Evolutionary conservation across 2,797 vertebrate genomes (phyloP), one percentile per base, ranked within the genome.

Genomic region (Morus bassanus): DNA sequence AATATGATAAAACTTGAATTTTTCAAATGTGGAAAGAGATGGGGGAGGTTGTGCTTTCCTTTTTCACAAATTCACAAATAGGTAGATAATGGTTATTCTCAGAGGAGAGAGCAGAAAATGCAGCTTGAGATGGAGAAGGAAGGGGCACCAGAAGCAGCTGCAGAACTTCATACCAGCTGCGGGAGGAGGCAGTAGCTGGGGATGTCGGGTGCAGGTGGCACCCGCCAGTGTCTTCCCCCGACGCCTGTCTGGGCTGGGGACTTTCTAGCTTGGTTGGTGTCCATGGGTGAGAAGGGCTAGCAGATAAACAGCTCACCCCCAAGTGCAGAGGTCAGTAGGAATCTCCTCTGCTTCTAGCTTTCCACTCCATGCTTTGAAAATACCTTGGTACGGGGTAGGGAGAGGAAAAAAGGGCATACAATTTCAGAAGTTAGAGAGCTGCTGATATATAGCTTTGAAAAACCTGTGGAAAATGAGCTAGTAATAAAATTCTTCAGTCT

Each of bases 191-290:
- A 10, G 31, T 14, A 35, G 37, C 37, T 37, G 61, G n/a, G 30
- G 19, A 12, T 18, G 27, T 7, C 60, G 61, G 14, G 35, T 65
- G 41, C 45, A 9, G 33, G 24, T 39, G 57, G 19, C 45, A 39
- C n/a, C 31, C 3, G 0, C n/a, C 61, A 3, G 27, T 10, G 6
- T 46, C 50, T 35, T 77, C 23, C 13, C 18, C 12, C 8, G 30
- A 0, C 0, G 1, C 17, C 35, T 43, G 25, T 28, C 28, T 7
- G 37, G 54, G 23, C n/a, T 46, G 51, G 30, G 33, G 25, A 5
- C 35, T 48, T 54, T 45, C 24, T 18, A 5, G 18, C n/a, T 27
- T 3, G 7, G 21, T 7, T 30, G n/a, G 31, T 33, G 23, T 33
- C 51, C 0, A 0, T 19, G 59, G 27, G 16, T 25, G 39, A 56